phyloP scores from a whole-genome alignment of 1,140 invertebrate species.

The Caerostris darwini region DNA sequence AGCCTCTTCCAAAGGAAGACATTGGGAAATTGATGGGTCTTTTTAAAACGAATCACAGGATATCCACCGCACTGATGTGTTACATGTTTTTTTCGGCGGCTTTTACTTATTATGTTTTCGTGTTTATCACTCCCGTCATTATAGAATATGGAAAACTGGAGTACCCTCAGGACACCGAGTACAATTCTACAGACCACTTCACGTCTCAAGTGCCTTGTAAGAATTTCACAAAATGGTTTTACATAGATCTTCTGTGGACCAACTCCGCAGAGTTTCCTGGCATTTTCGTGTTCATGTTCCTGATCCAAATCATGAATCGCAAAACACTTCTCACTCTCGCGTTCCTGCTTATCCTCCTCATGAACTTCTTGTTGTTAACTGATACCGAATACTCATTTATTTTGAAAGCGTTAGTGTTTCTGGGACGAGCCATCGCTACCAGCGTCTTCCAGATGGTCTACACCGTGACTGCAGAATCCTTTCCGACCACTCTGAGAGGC shows the following conservation, averaged over 20 bases:
- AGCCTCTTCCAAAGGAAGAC: not conserved
- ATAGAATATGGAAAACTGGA: not conserved
- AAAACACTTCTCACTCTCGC: not conserved
- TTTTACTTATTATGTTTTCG: slow-evolving; percentile 42
- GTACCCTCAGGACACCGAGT: no score
- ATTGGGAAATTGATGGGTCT: not conserved
- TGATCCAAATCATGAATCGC: not conserved
- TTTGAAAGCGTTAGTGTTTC: not conserved
- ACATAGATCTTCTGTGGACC: slow-evolving; percentile 66
- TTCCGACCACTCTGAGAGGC: not conserved
- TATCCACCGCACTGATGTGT: slow-evolving; percentile 36
- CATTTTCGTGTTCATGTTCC: not conserved
- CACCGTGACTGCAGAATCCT: not conserved
- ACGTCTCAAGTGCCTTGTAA: not conserved
- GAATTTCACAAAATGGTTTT: not conserved
- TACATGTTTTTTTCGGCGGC: slow-evolving; percentile 44
- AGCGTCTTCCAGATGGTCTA: not conserved
- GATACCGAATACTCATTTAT: not conserved
- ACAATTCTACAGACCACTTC: not conserved
- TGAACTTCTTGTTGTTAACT: not conserved
- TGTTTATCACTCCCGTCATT: not conserved
- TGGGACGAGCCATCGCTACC: not conserved
- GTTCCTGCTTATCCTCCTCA: not conserved
- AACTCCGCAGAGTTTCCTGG: slow-evolving; percentile 65
- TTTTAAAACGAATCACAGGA: slow-evolving; percentile 11